Percentiles rank a stretch among this genome's conserved stretches.
These are phyloP conservation scores for Euwallacea similis DNA, from an alignment of 1,140 invertebrate species.

Conservation along the genomic window DNA sequence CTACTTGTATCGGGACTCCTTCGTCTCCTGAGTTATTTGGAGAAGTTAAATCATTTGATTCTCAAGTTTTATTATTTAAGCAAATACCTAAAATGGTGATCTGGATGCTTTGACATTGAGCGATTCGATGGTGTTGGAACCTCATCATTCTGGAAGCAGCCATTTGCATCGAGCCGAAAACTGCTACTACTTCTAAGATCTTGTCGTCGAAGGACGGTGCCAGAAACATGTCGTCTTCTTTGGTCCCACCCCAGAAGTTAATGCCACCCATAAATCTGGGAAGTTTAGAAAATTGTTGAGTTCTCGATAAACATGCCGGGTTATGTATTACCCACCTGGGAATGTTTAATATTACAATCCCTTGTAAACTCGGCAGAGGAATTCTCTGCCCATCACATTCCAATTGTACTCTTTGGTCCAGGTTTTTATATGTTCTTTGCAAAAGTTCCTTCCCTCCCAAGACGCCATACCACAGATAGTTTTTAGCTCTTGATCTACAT, in stretches of 20 bases:
- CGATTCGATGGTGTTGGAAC: conserved; percentile 94
- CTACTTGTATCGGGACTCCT: conserved; percentile 89
- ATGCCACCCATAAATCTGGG: conserved; percentile 94
- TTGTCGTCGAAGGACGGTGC: conserved; percentile 91
- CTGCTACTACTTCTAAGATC: conserved; percentile 92
- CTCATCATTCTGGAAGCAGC: conserved; percentile 93
- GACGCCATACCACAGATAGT: conserved; percentile 98
- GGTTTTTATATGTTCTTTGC: conserved; percentile 92
- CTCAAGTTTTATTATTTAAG: not conserved
- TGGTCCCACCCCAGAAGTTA: conserved; percentile 96
- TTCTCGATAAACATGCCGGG: not conserved
- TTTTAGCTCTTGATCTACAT: conserved; percentile 89
- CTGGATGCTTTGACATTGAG: conserved; percentile 93
- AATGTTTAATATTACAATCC: conserved; percentile 96
- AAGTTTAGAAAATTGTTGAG: conserved; percentile 28
- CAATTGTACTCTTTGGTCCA: conserved; percentile 91
- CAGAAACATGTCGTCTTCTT: conserved; percentile 85
- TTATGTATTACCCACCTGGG: conserved; percentile 64
- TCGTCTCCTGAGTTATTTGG: conserved; percentile 63
- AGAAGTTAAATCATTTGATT: not conserved
- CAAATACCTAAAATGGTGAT: conserved; percentile 84
- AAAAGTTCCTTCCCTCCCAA: conserved; percentile 90
- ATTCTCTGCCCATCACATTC: conserved; percentile 92
- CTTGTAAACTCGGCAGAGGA: conserved; percentile 89
- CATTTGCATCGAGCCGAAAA: conserved; percentile 97